phyloP scores from a whole-genome alignment of 37 sponge, comb jelly and placozoan species.

The Ephydatia muelleri region DNA sequence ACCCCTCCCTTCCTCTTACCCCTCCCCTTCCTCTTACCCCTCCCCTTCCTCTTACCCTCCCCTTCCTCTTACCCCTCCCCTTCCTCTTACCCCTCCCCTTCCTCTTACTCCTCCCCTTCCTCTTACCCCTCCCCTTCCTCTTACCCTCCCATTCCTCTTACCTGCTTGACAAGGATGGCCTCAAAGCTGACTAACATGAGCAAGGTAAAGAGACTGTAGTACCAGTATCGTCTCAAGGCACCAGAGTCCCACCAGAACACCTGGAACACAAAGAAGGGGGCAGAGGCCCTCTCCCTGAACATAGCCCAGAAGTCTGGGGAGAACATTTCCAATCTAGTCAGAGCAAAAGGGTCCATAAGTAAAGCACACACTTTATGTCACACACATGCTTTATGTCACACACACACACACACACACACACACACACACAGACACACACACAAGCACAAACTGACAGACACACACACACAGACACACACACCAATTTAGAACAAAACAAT shows the following conservation, averaged over 20 bases:
- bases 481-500: background rate
- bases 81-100: too few relatives aligned
- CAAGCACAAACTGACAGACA: too few relatives aligned
- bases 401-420: background rate
- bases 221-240: constrained; percentile 99
- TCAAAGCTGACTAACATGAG: constrained; percentile 95
- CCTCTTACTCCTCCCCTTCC: too few relatives aligned
- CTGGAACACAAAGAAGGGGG: constrained; percentile 99
- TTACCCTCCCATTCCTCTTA: constrained; percentile 53
- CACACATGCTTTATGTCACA: background rate
- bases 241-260: constrained; percentile 99
- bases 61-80: too few relatives aligned
- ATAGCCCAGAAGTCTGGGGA: constrained; percentile 83
- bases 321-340: constrained; percentile 64
- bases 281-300: constrained; percentile 92
- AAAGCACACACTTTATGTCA: too few relatives aligned
- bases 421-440: constrained; percentile 7
- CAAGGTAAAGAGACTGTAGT: constrained; percentile 95
- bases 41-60: too few relatives aligned
- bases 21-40: too few relatives aligned
- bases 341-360: background rate
- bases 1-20: too few relatives aligned
- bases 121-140: background rate
- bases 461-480: background rate
- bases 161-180: constrained; percentile 94